These are phyloP conservation scores for Euphonia xanthogaster DNA, from an alignment of 2,797 vertebrate genomes.

Conservation along the genomic window DNA sequence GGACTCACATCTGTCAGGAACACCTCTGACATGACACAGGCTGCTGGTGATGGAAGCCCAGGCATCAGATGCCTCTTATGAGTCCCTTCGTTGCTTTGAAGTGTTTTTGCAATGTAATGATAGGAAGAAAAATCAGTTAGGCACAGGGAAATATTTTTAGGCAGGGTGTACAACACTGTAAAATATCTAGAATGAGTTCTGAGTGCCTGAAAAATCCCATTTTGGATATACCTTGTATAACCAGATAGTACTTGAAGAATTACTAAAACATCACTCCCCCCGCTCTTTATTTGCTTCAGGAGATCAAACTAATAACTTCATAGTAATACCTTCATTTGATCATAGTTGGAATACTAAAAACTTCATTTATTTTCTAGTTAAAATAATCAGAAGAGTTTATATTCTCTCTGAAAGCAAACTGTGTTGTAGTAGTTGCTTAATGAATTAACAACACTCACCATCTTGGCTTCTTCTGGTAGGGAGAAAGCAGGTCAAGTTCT, in stretches of 20 bases:
- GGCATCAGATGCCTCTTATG: background rate
- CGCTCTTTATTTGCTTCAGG: background rate
- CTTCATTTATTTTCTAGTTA: conserved; percentile 51
- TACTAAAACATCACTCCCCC: conserved; percentile 1
- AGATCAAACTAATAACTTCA: background rate
- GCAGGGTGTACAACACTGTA: background rate
- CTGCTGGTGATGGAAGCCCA: background rate
- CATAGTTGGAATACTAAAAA: background rate
- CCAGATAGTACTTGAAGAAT: conserved; percentile 54
- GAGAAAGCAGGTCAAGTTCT: conserved; percentile 14
- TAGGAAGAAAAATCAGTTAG: background rate
- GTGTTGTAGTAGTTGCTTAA: background rate
- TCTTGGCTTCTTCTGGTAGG: conserved; percentile 28
- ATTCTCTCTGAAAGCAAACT: background rate
- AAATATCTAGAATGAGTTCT: conserved; percentile 22
- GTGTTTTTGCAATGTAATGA: conserved; percentile 13
- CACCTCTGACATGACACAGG: background rate
- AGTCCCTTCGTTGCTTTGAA: conserved; percentile 40
- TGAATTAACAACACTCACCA: background rate
- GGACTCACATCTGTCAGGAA: background rate
- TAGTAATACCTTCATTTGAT: conserved; percentile 49
- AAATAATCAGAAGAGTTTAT: background rate
- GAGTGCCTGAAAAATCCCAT: background rate
- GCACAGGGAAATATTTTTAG: background rate
- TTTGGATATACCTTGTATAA: conserved; percentile 24